A percentile compares a stretch with the other conserved stretches of the same genome.
Conservation (phyloP, 2,113 vertebrate genomes). For the Rhinopomastus cyanomelas region DNA sequence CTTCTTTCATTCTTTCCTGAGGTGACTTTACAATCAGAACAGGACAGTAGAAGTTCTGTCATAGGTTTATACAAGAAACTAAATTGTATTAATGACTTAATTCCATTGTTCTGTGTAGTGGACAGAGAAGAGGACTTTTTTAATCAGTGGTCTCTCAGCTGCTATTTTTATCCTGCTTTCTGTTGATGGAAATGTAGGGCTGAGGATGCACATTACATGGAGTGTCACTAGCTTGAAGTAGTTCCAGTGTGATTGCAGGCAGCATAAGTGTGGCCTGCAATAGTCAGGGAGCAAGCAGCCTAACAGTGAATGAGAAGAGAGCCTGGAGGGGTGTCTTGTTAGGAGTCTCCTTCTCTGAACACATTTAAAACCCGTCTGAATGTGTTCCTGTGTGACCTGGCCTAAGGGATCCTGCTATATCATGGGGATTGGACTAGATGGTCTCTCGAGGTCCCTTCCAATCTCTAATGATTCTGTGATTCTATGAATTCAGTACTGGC, state of each 20-base stretch:
- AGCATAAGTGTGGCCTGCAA: background rate
- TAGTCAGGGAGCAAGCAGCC: background rate
- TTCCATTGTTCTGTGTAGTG: background rate
- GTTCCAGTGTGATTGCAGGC: background rate
- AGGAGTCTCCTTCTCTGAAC: too few relatives aligned
- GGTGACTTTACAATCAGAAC: conserved; percentile 3
- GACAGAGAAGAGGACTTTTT: background rate
- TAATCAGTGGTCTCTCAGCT: background rate
- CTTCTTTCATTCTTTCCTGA: conserved; percentile 13
- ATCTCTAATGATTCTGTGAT: too few relatives aligned
- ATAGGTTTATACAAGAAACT: background rate
- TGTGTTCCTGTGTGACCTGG: too few relatives aligned
- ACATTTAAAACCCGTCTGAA: too few relatives aligned
- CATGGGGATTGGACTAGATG: too few relatives aligned
- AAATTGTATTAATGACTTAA: background rate
- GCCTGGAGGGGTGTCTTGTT: background rate
- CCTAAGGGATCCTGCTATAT: too few relatives aligned
- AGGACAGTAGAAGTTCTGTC: background rate
- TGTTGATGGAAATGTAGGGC: background rate
- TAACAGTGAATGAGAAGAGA: background rate
- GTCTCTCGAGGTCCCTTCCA: too few relatives aligned
- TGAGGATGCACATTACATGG: background rate
- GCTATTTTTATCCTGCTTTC: background rate
- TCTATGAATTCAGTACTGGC: background rate
- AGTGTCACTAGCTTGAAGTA: background rate